phyloP scores from a whole-genome alignment of 2,113 vertebrate species.

The Sceloporus tristichus region DNA sequence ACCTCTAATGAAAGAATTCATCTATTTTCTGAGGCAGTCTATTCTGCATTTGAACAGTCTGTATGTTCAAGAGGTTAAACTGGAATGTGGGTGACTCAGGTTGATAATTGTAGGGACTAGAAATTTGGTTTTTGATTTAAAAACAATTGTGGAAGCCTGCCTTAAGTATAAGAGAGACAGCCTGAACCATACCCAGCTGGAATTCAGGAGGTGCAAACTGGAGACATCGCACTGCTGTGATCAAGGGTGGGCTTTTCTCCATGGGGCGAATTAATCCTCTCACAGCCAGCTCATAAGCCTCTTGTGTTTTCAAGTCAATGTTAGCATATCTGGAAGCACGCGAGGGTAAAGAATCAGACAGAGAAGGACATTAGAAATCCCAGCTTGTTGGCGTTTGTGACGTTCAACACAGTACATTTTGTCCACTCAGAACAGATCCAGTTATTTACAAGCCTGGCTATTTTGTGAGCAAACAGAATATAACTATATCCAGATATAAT shows the following conservation, averaged over 20 bases:
- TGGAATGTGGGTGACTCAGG: neutral
- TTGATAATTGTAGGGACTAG: neutral
- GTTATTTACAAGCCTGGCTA: neutral
- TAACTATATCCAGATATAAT: neutral
- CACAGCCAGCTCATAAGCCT: conserved; percentile 93
- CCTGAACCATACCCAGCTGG: conserved; percentile 83
- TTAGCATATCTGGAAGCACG: conserved; percentile 83
- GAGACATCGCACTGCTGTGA: conserved; percentile 86
- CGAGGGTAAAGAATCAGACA: conserved; percentile 7
- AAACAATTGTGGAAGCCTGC: neutral
- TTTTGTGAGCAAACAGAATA: neutral
- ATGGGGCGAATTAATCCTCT: conserved; percentile 87
- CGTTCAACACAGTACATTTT: neutral
- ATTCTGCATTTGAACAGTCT: neutral
- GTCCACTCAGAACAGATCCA: neutral
- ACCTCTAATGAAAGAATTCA: neutral
- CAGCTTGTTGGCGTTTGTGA: neutral
- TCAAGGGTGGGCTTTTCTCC: conserved; percentile 85
- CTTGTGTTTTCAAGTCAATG: conserved; percentile 89
- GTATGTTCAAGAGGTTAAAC: neutral
- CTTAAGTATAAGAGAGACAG: neutral
- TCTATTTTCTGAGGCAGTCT: neutral
- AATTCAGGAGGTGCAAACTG: conserved; percentile 88
- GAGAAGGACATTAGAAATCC: neutral
- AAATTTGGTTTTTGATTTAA: neutral